Evolutionary conservation across 2,888 invertebrate genomes (phyloP), one percentile per base, ranked within the genome.

Genomic region (Tridacna gigas): DNA sequence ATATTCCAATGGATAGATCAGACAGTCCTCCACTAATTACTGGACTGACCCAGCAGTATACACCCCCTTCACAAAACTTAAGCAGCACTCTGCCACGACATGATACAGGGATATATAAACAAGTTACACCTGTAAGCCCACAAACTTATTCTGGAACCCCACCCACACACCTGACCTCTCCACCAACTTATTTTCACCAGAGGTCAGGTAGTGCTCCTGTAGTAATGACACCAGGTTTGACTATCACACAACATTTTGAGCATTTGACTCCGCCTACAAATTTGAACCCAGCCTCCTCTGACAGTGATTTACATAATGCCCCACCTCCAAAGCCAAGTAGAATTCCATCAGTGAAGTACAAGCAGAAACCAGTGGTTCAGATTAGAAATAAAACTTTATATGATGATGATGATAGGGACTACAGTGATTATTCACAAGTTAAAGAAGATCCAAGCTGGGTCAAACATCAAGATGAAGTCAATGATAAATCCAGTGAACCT

Each of bases 21-120:
- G 92, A 91, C 75, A 93, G 93, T 94, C 97, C 97, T 15, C 93
- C 93, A 48, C 86, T 86, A 28, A 88, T 91, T n/a, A 86, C 88
- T 4, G 88, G 79, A 15, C 78, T 75, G 22, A 76, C 77, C 61
- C 77, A 75, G 74, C 81, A 84, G 71, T 26, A 79, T 18, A 61
- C 79, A 1, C 88, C 83, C 12, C 56, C 56, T 61, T 26, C 56
- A 25, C 67, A 86, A 48, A 47, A 18, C 28, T 47, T 47, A 45
- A 71, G 67, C 77, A 71, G 45, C 47, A 22, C 65, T 47, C 13
- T 80, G 37, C 60, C 75, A 28, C 37, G 75, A 28, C 63, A 63
- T 45, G 75, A 84, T 66, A 77, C 61, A 22, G 84, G 84, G 61
- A 84, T 77, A 20, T 85, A 82, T 51, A 82, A 85, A 71, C 74